These are phyloP conservation scores for Aurelia aurita DNA, from an alignment of 30 jellyfish, hydroid and myxozoan species.

Conservation along the genomic window DNA sequence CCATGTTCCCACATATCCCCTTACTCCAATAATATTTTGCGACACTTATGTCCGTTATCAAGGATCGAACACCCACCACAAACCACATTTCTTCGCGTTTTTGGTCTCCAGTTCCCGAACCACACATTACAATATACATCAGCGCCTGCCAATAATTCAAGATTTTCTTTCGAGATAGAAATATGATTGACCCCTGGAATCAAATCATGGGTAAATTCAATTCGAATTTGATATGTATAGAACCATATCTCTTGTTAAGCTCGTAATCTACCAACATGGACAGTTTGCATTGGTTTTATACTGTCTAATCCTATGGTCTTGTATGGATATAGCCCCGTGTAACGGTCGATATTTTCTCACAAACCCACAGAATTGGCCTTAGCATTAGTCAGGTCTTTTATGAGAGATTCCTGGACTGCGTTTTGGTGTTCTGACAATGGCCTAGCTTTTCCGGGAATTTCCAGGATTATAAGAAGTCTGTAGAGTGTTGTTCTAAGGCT, in stretches of 20 bases:
- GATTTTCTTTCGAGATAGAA: neutral
- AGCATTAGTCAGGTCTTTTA: neutral
- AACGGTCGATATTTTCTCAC: conserved; percentile 35
- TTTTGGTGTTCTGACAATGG: neutral
- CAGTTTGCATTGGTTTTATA: conserved; percentile 30
- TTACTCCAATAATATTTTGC: no score
- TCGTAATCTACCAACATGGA: conserved; percentile 14
- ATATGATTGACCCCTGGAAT: conserved; percentile 2
- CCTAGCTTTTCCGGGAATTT: conserved; percentile 40
- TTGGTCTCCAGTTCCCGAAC: neutral
- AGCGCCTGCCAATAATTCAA: neutral
- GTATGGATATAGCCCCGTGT: conserved; percentile 11
- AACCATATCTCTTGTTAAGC: conserved; percentile 13
- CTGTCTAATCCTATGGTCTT: conserved; percentile 43
- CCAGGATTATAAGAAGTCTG: conserved; percentile 15
- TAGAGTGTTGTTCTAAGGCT: no score
- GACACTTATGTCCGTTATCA: no score
- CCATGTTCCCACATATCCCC: no score
- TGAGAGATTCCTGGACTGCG: neutral
- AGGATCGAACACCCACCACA: no score
- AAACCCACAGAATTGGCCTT: conserved; percentile 43
- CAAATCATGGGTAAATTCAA: neutral
- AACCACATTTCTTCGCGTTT: no score
- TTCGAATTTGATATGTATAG: neutral
- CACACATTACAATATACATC: conserved; percentile 4